Conservation (phyloP, 1,140 invertebrate species). For the Atta colombica region DNA sequence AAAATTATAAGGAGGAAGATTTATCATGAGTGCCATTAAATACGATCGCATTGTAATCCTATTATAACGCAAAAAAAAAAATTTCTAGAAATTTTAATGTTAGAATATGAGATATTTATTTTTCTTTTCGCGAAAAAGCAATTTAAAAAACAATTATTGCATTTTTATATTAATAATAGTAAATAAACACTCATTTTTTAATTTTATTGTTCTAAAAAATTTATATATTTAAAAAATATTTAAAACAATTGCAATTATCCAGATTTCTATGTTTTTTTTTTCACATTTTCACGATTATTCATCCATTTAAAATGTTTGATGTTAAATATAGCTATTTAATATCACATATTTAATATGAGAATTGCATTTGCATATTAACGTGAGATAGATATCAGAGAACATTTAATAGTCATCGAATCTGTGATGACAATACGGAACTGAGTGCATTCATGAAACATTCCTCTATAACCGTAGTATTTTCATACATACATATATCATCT, state of each 20-base stretch:
- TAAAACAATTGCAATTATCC: neutral
- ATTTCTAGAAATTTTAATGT: slow-evolving; percentile 1
- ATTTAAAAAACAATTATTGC: neutral
- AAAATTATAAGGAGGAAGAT: slow-evolving; percentile 46
- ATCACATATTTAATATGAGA: neutral
- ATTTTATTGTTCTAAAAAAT: neutral
- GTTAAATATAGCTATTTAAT: neutral
- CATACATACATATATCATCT: neutral
- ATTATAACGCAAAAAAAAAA: neutral
- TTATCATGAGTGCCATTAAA: slow-evolving; percentile 22
- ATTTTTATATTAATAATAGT: neutral
- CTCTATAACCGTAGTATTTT: slow-evolving; percentile 18
- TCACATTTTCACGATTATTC: neutral
- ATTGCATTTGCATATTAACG: neutral
- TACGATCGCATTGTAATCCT: neutral
- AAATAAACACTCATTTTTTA: neutral
- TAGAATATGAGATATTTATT: neutral
- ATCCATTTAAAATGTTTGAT: neutral
- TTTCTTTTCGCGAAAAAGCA: neutral
- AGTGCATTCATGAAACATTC: slow-evolving; percentile 33
- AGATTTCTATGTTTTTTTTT: slow-evolving; percentile 7
- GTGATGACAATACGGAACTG: slow-evolving; percentile 2
- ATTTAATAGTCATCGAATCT: slow-evolving; percentile 6
- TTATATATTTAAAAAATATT: neutral
- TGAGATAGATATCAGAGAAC: neutral